Evolutionary conservation across 2,113 vertebrate species (phyloP).

Genomic region (Bufo gargarizans): DNA sequence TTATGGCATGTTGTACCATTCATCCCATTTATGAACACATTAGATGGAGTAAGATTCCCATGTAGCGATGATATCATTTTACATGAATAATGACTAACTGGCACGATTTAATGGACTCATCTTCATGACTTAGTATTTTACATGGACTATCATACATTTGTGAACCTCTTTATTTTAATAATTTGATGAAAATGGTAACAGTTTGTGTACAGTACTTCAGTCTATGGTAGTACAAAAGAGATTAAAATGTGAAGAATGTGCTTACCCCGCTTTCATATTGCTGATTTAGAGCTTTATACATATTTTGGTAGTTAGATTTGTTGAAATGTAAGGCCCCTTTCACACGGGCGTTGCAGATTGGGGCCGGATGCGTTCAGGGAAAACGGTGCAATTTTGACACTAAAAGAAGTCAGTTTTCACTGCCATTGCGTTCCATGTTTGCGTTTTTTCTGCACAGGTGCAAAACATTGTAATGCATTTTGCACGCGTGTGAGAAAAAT

Average conservation of each 20-base stretch:
- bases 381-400: too few species aligned
- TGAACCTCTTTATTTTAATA: background rate
- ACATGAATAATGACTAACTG: background rate
- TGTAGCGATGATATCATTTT: background rate
- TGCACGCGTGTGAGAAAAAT: too few species aligned
- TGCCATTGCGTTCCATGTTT: too few species aligned
- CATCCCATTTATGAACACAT: background rate
- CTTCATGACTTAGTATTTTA: background rate
- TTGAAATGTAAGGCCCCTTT: too few species aligned
- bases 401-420: too few species aligned
- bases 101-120: background rate
- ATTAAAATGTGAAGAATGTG: background rate
- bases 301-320: background rate
- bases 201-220: background rate
- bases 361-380: too few species aligned
- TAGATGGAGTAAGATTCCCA: background rate
- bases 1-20: background rate
- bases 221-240: background rate
- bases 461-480: too few species aligned
- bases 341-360: too few species aligned
- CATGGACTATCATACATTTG: background rate
- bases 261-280: background rate
- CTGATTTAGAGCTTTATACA: background rate
- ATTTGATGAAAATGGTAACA: background rate
- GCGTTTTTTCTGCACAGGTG: too few species aligned